Conservation (phyloP, 1,140 invertebrate species). For the Mylabris phalerata region DNA sequence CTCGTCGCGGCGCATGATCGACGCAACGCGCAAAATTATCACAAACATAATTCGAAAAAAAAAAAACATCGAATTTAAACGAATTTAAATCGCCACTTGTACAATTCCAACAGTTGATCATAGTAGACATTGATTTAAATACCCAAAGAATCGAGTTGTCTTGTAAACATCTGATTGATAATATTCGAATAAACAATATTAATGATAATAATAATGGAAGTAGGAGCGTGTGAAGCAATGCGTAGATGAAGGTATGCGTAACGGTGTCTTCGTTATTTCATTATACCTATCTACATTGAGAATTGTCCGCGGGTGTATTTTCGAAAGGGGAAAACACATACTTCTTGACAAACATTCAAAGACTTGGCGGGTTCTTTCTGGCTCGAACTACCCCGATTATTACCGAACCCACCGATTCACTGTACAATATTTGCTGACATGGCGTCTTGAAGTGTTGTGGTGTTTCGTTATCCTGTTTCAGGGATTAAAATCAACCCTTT, state of each 20-base stretch:
- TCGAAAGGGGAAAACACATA: slow-evolving; percentile 24
- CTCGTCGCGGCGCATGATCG: slow-evolving; percentile 31
- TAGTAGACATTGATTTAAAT: neutral
- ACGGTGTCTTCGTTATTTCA: slow-evolving; percentile 28
- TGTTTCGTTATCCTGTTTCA: slow-evolving; percentile 35
- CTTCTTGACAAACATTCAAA: slow-evolving; percentile 32
- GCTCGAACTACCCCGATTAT: slow-evolving; percentile 38
- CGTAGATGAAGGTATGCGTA: slow-evolving; percentile 28
- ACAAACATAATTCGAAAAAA: neutral
- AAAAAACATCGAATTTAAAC: neutral
- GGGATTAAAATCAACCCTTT: slow-evolving; percentile 35
- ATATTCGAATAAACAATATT: too few species aligned
- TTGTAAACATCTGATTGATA: too few species aligned
- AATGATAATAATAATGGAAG: too few species aligned
- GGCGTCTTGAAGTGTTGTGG: slow-evolving; percentile 42
- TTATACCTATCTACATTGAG: too few species aligned
- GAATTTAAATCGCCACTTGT: neutral
- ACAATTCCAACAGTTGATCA: neutral
- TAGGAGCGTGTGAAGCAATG: neutral
- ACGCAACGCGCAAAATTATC: too few species aligned
- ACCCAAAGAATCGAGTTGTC: neutral
- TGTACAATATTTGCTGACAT: slow-evolving; percentile 39
- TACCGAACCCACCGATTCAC: slow-evolving; percentile 26
- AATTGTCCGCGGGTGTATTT: slow-evolving; percentile 17
- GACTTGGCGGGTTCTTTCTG: slow-evolving; percentile 33